Percentiles rank a stretch among this genome's conserved stretches.
Conservation (phyloP, 2,113 vertebrate genomes). For the Sisor rabdophorus region DNA sequence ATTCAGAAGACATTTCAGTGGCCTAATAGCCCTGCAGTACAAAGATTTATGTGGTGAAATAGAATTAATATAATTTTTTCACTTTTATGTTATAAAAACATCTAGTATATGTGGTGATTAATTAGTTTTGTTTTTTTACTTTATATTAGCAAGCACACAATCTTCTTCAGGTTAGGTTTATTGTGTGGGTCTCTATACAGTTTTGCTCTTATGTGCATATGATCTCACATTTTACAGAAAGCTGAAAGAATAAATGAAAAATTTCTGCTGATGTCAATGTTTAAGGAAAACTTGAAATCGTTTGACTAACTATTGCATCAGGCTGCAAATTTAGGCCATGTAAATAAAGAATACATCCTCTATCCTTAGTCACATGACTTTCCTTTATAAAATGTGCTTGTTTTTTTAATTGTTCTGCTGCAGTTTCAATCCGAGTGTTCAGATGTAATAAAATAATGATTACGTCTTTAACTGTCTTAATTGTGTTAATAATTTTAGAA, state of each 20-base stretch:
- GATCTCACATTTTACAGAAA: background rate
- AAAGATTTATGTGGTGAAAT: constrained; percentile 94
- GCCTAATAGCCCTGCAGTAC: constrained; percentile 77
- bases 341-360: background rate
- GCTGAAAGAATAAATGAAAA: background rate
- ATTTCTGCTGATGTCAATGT: background rate
- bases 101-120: background rate
- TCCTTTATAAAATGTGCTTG: background rate
- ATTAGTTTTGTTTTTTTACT: background rate
- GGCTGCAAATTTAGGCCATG: background rate
- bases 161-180: background rate
- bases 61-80: background rate
- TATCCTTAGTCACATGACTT: background rate
- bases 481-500: too few relatives aligned
- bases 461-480: too few relatives aligned
- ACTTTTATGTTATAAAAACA: background rate
- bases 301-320: too few relatives aligned
- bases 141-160: background rate
- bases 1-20: constrained; percentile 85
- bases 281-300: background rate
- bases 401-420: constrained; percentile 3
- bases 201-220: too few relatives aligned
- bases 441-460: constrained; percentile 1
- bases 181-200: too few relatives aligned
- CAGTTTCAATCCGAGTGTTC: background rate